Conservation (phyloP, 2,797 vertebrate genomes). For the Rhodeus uyekii region DNA sequence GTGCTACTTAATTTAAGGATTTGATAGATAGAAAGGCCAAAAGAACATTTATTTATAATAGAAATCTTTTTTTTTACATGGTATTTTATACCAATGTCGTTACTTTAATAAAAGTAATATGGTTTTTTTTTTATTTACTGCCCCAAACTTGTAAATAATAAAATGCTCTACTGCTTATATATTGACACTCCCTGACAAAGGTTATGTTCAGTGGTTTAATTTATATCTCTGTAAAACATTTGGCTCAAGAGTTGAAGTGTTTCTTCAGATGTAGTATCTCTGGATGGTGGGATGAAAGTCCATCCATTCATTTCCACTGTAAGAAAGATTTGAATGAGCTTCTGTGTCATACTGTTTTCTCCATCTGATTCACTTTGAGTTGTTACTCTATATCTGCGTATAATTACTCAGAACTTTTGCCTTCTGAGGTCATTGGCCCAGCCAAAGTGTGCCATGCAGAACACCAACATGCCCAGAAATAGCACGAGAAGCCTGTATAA, state of each 20-base stretch:
- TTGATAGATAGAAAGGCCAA: not conserved
- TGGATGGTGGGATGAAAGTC: constrained; percentile 1
- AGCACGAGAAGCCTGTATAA: constrained; percentile 1
- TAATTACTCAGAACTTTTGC: not conserved
- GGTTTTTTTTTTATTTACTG: too few relatives aligned
- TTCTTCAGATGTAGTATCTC: constrained; percentile 6
- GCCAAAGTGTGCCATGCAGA: constrained; percentile 37
- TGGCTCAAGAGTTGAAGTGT: not conserved
- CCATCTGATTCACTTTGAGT: not conserved
- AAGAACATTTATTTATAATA: not conserved
- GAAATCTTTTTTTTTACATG: too few relatives aligned
- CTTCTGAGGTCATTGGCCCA: constrained; percentile 9
- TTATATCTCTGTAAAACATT: not conserved
- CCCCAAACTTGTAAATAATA: not conserved
- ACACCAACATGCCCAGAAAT: not conserved
- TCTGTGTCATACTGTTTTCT: not conserved
- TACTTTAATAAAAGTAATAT: not conserved
- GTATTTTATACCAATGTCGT: not conserved
- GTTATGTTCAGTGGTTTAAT: not conserved
- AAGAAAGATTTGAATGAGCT: not conserved
- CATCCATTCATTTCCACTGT: not conserved
- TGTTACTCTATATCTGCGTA: constrained; percentile 23
- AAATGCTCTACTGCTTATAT: not conserved
- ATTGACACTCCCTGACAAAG: not conserved
- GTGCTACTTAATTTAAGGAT: not conserved